phyloP scores from a whole-genome alignment of 2,113 vertebrate genomes.

The Vidua macroura region DNA sequence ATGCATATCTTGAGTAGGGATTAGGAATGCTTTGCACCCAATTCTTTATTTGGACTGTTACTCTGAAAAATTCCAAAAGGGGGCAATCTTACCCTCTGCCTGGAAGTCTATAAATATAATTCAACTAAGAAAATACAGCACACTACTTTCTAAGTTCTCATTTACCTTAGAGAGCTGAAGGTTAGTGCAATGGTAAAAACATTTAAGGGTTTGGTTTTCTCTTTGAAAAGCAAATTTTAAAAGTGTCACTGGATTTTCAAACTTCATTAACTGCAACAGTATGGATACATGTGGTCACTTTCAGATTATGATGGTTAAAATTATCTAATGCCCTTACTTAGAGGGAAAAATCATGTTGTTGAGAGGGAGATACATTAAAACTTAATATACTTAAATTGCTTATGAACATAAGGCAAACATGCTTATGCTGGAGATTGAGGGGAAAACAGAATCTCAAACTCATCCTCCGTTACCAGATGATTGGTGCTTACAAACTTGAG shows the following conservation, averaged over 20 bases:
- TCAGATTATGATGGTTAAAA: background rate
- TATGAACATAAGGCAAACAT: background rate
- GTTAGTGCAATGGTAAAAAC: background rate
- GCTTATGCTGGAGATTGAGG: background rate
- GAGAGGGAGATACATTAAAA: background rate
- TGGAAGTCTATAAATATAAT: slow-evolving; percentile 7
- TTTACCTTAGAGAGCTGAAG: background rate
- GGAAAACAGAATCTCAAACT: background rate
- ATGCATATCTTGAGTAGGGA: slow-evolving; percentile 63
- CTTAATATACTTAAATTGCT: background rate
- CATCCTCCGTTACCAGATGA: background rate
- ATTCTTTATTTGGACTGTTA: slow-evolving; percentile 47
- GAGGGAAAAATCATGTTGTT: background rate
- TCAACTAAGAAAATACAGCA: background rate
- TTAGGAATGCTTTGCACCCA: slow-evolving; percentile 61
- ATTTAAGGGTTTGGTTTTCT: background rate
- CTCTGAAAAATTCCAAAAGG: slow-evolving; percentile 77
- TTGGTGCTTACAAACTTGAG: fast-evolving
- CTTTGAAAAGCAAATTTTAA: background rate
- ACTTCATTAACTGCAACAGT: background rate
- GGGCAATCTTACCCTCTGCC: slow-evolving; percentile 83
- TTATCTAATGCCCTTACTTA: background rate
- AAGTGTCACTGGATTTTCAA: background rate
- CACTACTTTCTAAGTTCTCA: background rate
- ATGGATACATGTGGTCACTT: background rate